Conservation (phyloP, 2,888 invertebrate species). For the Pristionchus maxplancki region DNA sequence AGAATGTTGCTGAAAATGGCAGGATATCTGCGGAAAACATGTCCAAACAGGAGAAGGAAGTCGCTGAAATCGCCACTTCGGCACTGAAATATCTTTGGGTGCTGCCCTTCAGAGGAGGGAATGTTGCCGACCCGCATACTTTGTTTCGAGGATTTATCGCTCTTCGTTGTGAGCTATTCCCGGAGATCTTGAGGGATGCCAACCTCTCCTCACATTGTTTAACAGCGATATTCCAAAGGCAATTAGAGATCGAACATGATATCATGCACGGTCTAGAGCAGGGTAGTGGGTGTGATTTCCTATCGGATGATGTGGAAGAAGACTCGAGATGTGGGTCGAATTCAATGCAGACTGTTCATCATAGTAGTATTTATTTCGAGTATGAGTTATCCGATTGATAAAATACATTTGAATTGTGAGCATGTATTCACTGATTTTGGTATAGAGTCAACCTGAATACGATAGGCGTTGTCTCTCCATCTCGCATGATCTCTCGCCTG, state of each 20-base stretch:
- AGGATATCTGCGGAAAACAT: neutral
- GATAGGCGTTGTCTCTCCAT: no score
- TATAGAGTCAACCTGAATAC: neutral
- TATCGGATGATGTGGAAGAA: neutral
- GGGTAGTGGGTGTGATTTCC: no score
- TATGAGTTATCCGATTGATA: neutral
- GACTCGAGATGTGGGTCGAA: neutral
- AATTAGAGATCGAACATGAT: neutral
- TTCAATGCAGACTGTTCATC: neutral
- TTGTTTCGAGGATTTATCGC: neutral
- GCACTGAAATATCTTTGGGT: neutral
- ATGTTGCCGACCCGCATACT: no score
- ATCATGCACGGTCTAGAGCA: no score
- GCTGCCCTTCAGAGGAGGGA: neutral
- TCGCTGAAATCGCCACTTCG: neutral
- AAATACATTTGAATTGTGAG: no score
- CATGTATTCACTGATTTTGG: neutral
- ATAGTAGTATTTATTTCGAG: neutral
- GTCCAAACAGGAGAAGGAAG: neutral
- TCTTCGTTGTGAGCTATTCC: neutral
- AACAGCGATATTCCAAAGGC: neutral
- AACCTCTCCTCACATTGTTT: neutral
- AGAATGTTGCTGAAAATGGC: neutral
- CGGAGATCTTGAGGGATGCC: neutral
- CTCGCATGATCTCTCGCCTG: no score